Evolutionary conservation across 2,113 vertebrate species (phyloP), one percentile per base, ranked within the genome.

Genomic region (Sapajus apella): DNA sequence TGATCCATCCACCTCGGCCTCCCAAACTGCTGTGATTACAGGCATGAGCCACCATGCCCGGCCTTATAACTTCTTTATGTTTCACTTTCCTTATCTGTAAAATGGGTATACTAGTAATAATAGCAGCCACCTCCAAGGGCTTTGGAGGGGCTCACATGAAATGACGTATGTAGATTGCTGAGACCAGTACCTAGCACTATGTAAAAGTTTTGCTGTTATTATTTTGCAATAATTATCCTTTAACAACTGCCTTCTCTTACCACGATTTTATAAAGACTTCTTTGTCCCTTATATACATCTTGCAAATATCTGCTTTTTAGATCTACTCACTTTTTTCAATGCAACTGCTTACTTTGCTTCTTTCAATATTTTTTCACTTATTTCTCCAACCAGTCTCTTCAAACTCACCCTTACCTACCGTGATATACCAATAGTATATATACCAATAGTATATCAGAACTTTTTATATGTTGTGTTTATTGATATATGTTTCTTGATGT

Each of bases 331-430:
- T 40, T 55, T 52, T 23, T 13, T n/a, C 77, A 55, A n/a, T 52
- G 66, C 30, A 47, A 12, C 40, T 80, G 17, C 27, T 25, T 75
- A 47, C 21, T 70, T 88, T 50, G 70, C 40, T 76, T 82, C 27
- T 94, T 94, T 90, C 50, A 89, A 86, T n/a, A 68, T 30, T 68
- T 30, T 75, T 95, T 80, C 25, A 55, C 61, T 55, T 86, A 50
- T 35, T 61, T 55, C 50, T 93, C 16, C 20, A 25, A 43, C 32
- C 8, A 81, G 87, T 20, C 7, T 32, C 43, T 30, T 76, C 50
- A 90, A 58, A 70, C 8, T 40, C 68, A 12, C 9, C n/a, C 35
- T 88, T 70, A 86, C 58, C 32, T 81, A 58, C 50, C 55, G 20
- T 66, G 30, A 81, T 87, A 70, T 40, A 21, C 17, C 47, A 82